Conservation (phyloP, 1,140 invertebrate species). For the Bombus pascuorum region DNA sequence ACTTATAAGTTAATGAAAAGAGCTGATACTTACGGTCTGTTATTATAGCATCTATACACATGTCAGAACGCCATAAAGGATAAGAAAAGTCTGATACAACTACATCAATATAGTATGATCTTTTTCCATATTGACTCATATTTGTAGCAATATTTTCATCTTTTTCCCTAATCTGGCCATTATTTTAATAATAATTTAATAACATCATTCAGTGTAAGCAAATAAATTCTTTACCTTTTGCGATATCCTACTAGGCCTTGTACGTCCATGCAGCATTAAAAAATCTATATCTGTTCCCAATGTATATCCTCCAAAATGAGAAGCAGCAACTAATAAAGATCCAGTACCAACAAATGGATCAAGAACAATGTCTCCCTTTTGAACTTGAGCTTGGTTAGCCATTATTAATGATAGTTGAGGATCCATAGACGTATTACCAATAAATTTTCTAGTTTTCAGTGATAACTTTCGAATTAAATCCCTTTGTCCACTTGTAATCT, state of each 20-base stretch:
- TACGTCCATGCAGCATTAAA: slow-evolving; percentile 94
- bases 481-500: slow-evolving; percentile 92
- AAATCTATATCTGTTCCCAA: slow-evolving; percentile 97
- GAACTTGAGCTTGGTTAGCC: slow-evolving; percentile 95
- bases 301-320: slow-evolving; percentile 95
- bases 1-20: slow-evolving; percentile 4
- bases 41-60: slow-evolving; percentile 93
- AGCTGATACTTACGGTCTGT: slow-evolving; percentile 94
- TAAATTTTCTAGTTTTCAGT: slow-evolving; percentile 95
- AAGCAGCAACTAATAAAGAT: slow-evolving; percentile 94
- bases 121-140: slow-evolving; percentile 92
- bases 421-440: slow-evolving; percentile 99
- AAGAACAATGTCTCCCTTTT: slow-evolving; percentile 88
- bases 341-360: slow-evolving; percentile 98
- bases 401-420: slow-evolving; percentile 95
- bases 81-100: slow-evolving; percentile 94
- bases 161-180: slow-evolving; percentile 85
- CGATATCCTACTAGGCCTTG: slow-evolving; percentile 89
- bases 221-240: slow-evolving; percentile 84
- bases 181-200: slow-evolving; percentile 14
- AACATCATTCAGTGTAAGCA: not conserved
- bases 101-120: slow-evolving; percentile 91
- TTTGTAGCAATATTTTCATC: slow-evolving; percentile 94
- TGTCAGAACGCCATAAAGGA: slow-evolving; percentile 88
- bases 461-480: slow-evolving; percentile 90